phyloP scores from a whole-genome alignment of 2,113 vertebrate genomes.

The Smithornis capensis region DNA sequence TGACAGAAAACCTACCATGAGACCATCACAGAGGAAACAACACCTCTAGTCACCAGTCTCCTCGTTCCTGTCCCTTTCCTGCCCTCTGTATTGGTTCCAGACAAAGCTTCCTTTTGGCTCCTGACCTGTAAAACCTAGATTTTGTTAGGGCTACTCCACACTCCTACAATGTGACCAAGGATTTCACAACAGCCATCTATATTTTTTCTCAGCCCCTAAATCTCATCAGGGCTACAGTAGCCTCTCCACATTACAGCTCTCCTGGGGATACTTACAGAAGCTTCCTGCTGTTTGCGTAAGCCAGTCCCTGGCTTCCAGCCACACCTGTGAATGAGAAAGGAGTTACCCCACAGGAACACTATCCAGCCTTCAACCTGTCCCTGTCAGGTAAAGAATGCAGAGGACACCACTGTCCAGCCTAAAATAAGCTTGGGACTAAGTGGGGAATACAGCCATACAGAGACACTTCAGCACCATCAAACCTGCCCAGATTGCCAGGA shows the following conservation, averaged over 20 bases:
- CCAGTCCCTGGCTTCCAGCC: constrained; percentile 73
- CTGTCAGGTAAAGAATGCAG: neutral
- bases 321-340: constrained; percentile 71
- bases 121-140: neutral
- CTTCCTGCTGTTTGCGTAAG: constrained; percentile 75
- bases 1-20: neutral
- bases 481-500: neutral
- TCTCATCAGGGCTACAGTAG: neutral
- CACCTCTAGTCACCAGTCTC: neutral
- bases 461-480: neutral
- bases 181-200: neutral
- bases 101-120: neutral
- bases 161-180: rapidly evolving
- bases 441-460: neutral
- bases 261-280: constrained; percentile 77
- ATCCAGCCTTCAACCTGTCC: neutral
- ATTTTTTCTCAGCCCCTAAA: neutral
- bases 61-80: neutral
- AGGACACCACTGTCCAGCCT: neutral
- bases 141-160: neutral
- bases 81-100: neutral
- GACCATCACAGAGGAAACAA: neutral
- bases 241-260: neutral
- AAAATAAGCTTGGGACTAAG: neutral
- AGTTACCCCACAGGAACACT: neutral